These are phyloP conservation scores for Tinea pellionella DNA, from an alignment of 2,888 invertebrate species.

Conservation along the genomic window DNA sequence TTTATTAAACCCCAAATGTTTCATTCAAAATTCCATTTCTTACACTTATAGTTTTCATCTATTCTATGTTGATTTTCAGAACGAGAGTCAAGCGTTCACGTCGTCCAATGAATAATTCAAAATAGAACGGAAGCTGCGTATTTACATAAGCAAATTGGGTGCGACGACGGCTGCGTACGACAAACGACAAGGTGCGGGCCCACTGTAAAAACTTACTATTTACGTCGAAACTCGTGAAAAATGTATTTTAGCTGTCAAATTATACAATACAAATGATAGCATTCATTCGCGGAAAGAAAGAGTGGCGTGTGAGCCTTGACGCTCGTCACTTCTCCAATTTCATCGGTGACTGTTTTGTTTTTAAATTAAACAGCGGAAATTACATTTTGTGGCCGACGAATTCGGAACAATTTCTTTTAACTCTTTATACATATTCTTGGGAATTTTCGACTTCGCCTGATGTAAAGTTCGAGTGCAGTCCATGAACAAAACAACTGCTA, in stretches of 20 bases:
- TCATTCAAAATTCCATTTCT: background rate
- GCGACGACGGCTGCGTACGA: constrained; percentile 28
- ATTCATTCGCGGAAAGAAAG: constrained; percentile 3
- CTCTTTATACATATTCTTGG: too few species aligned
- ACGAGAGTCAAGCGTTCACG: constrained; percentile 42
- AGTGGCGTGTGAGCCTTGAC: background rate
- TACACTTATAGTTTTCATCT: constrained; percentile 17
- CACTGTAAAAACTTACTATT: constrained; percentile 7
- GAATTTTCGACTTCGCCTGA: too few species aligned
- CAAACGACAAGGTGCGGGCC: background rate
- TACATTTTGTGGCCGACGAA: background rate
- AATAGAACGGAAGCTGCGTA: constrained; percentile 61
- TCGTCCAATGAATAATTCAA: constrained; percentile 62
- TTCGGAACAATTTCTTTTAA: too few species aligned
- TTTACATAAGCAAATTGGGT: constrained; percentile 69
- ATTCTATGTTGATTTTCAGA: constrained; percentile 58
- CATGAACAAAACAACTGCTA: too few species aligned
- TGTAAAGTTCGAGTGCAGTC: too few species aligned
- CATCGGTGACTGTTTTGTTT: background rate
- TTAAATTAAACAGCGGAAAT: constrained; percentile 1
- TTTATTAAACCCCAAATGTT: background rate
- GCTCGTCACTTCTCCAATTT: background rate
- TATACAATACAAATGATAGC: constrained; percentile 10
- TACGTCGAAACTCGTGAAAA: constrained; percentile 1
- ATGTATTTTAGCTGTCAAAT: constrained; percentile 11